phyloP scores from a whole-genome alignment of 2,797 vertebrate genomes.

The Cyclopterus lumpus region DNA sequence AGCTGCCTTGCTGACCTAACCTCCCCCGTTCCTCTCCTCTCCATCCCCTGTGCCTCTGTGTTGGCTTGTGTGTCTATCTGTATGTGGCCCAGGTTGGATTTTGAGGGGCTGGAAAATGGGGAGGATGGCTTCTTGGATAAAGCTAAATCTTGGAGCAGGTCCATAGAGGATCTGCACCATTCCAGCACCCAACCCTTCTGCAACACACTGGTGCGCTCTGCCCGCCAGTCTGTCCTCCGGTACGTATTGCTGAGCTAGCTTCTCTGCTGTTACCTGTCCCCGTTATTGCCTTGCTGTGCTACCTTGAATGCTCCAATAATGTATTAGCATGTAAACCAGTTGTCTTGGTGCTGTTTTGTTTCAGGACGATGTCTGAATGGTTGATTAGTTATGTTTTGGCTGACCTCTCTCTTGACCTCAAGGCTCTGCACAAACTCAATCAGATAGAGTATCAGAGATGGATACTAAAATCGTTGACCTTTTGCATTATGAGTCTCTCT shows the following conservation, averaged over 20 bases:
- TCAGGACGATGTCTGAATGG: constrained; percentile 19
- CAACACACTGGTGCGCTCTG: constrained; percentile 95
- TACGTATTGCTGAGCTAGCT: constrained; percentile 86
- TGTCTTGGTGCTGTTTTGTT: constrained; percentile 30
- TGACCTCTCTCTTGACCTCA: constrained; percentile 46
- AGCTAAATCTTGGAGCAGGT: constrained; percentile 96
- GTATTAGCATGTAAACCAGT: constrained; percentile 58
- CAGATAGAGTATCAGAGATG: constrained; percentile 27
- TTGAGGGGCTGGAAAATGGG: constrained; percentile 94
- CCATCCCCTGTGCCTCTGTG: constrained; percentile 60
- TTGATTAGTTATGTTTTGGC: constrained; percentile 14
- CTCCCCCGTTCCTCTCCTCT: constrained; percentile 68
- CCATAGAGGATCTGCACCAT: constrained; percentile 98
- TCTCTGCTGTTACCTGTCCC: constrained; percentile 73
- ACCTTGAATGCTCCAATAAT: constrained; percentile 49
- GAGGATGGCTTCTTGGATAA: constrained; percentile 94
- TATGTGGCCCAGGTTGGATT: constrained; percentile 92
- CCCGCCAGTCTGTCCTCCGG: constrained; percentile 95
- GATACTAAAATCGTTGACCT: constrained; percentile 48
- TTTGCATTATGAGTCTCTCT: constrained; percentile 40
- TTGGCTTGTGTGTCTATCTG: constrained; percentile 66
- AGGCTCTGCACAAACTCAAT: constrained; percentile 30
- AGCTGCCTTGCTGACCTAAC: constrained; percentile 69
- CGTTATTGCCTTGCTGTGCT: constrained; percentile 64
- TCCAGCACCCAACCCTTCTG: constrained; percentile 89